phyloP scores from a whole-genome alignment of 2,113 vertebrate genomes.

The Peromyscus leucopus region DNA sequence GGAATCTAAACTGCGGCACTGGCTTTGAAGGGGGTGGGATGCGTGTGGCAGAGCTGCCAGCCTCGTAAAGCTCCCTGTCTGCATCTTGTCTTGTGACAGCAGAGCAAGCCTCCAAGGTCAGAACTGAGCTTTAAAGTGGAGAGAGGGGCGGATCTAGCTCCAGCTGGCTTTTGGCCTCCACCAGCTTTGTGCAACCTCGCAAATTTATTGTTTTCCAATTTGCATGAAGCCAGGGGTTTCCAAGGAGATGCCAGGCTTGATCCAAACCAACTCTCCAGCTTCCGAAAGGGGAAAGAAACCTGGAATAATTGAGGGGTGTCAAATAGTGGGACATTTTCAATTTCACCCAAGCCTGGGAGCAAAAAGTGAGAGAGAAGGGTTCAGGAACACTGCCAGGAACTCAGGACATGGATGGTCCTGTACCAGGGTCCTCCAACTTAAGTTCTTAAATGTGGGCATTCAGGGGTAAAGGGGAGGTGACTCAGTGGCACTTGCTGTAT shows the following conservation, averaged over 20 bases:
- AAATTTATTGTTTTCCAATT: slow-evolving; percentile 74
- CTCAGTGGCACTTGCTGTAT: background rate
- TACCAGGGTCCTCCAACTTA: background rate
- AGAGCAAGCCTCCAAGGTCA: slow-evolving; percentile 51
- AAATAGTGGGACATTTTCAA: slow-evolving; percentile 40
- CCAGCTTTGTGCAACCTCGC: slow-evolving; percentile 72
- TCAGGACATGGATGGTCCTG: accelerated
- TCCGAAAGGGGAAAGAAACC: background rate
- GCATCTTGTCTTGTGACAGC: slow-evolving; percentile 68
- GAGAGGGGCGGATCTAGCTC: slow-evolving; percentile 40
- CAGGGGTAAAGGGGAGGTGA: too few species aligned
- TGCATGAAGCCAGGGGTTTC: slow-evolving; percentile 58
- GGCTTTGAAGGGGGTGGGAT: slow-evolving; percentile 26
- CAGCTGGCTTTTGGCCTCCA: background rate
- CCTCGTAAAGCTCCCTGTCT: slow-evolving; percentile 59
- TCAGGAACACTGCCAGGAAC: background rate
- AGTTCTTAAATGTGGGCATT: background rate
- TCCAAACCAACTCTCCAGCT: background rate
- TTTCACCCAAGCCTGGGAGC: background rate
- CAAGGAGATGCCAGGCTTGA: slow-evolving; percentile 73
- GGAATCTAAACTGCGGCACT: background rate
- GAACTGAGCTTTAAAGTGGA: slow-evolving; percentile 64
- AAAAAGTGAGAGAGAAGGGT: background rate
- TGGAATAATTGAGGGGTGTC: background rate
- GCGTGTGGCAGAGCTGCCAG: background rate